Evolutionary conservation across 2,797 vertebrate species (phyloP), one percentile per base, ranked within the genome.

Genomic region (Thamnophis elegans): DNA sequence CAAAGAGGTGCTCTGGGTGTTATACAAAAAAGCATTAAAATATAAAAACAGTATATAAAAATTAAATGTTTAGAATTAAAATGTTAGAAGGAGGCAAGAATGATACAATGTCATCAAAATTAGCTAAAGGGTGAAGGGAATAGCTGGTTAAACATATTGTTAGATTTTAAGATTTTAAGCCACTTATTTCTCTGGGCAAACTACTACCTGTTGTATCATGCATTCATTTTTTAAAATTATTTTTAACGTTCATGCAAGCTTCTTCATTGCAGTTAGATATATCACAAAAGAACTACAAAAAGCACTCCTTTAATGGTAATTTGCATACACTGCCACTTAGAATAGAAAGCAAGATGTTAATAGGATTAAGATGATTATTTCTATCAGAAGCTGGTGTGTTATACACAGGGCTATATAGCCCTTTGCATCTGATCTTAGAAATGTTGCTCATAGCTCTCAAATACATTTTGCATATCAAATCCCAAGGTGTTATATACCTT

Each of bases 231-330:
- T 36, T 3, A 73, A 36, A 36, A n/a, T 73, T 73, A 36, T 36
- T 73, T 73, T 73, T 36, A 73, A 73, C 32, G 20, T 73, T 36
- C 16, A 73, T 73, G 68, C 16, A 73, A 73, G 6, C 32, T 73
- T 73, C 32, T 36, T 1, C 2, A 0, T 36, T 73, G 68, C 68
- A 73, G 32, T 36, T 94, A 92, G 85, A 89, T n/a, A 60, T 89
- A 92, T 90, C 92, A 90, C 91, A 60, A 94, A 89, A 87, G 56
- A n/a, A 53, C 62, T 51, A 87, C 2, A 88, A 73, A 87, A 90
- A 93, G 47, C 55, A 85, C 18, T 6, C 55, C 87, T 90, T 87
- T n/a, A 26, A 47, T 47, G 78, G 14, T 89, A 8, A 93, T 94
- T 92, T 95, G 82, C 90, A 26, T 89, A 47, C 58, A 87, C 47